Conservation (phyloP, 2,888 invertebrate species). For the Ischnus inquisitorius region DNA sequence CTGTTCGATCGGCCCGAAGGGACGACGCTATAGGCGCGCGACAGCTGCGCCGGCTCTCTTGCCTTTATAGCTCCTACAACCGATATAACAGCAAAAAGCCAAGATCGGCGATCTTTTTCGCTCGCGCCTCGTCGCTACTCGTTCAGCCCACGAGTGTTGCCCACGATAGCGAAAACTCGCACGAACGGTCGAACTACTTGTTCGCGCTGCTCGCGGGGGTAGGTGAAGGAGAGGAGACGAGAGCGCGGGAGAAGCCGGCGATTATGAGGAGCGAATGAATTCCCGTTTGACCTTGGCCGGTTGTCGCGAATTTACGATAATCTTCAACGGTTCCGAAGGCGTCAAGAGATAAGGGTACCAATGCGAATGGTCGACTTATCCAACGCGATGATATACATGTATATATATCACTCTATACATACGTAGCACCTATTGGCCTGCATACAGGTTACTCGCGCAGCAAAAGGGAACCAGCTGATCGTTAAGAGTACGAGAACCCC, state of each 20-base stretch:
- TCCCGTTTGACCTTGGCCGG: conserved; percentile 65
- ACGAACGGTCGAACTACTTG: conserved; percentile 57
- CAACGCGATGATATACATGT: conserved; percentile 37
- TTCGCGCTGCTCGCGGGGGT: conserved; percentile 33
- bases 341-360: conserved; percentile 64
- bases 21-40: conserved; percentile 49
- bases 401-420: background rate
- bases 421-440: conserved; percentile 54
- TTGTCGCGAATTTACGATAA: conserved; percentile 64
- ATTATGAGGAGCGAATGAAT: conserved; percentile 30
- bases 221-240: conserved; percentile 36
- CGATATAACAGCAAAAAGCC: background rate
- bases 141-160: conserved; percentile 5
- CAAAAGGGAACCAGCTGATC: conserved; percentile 54
- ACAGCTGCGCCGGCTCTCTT: conserved; percentile 46
- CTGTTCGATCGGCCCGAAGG: conserved; percentile 58
- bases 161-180: conserved; percentile 34
- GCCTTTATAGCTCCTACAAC: conserved; percentile 39
- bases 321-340: conserved; percentile 64
- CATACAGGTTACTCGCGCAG: conserved; percentile 61
- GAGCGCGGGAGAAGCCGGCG: conserved; percentile 28
- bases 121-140: background rate
- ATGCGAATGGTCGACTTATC: conserved; percentile 64
- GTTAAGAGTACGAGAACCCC: conserved; percentile 53
- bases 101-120: conserved; percentile 14